phyloP scores from a whole-genome alignment of 2,113 vertebrate genomes.

The Camelus bactrianus region DNA sequence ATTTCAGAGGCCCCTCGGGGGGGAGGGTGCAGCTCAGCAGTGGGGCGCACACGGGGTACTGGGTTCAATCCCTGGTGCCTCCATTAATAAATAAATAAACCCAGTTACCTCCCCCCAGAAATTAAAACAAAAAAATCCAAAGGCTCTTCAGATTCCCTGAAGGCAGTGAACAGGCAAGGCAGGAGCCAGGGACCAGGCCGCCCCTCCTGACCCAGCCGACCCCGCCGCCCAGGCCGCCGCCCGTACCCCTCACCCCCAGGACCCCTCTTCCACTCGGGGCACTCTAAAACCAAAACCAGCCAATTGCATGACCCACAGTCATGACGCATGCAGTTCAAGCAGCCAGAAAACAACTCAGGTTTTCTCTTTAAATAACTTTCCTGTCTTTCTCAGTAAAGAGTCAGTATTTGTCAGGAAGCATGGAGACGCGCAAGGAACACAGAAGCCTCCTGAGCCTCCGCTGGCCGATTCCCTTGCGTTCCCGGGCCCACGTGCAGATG shows the following conservation, averaged over 20 bases:
- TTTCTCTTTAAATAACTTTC: background rate
- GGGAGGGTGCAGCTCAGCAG: too few relatives aligned
- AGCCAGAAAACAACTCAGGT: background rate
- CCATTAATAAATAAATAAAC: too few relatives aligned
- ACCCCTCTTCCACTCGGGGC: background rate
- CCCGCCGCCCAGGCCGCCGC: background rate
- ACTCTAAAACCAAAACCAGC: too few relatives aligned
- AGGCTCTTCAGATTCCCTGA: background rate
- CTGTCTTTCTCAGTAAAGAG: too few relatives aligned
- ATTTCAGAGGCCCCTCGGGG: background rate
- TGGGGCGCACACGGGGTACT: too few relatives aligned
- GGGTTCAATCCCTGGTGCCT: too few relatives aligned
- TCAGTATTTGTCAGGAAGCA: background rate
- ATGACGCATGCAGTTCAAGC: rapidly evolving
- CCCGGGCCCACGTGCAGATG: background rate
- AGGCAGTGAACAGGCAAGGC: background rate
- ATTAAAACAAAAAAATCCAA: too few relatives aligned
- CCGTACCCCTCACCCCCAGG: background rate
- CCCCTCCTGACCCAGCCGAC: background rate
- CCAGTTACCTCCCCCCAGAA: too few relatives aligned
- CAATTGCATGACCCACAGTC: rapidly evolving
- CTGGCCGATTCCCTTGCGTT: too few relatives aligned
- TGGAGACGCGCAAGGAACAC: too few relatives aligned
- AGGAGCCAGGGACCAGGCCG: background rate
- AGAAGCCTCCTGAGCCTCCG: too few relatives aligned